Percentiles rank a stretch among this genome's conserved stretches.
Conservation (phyloP, 2,888 invertebrate species). For the Tetropium fuscum region DNA sequence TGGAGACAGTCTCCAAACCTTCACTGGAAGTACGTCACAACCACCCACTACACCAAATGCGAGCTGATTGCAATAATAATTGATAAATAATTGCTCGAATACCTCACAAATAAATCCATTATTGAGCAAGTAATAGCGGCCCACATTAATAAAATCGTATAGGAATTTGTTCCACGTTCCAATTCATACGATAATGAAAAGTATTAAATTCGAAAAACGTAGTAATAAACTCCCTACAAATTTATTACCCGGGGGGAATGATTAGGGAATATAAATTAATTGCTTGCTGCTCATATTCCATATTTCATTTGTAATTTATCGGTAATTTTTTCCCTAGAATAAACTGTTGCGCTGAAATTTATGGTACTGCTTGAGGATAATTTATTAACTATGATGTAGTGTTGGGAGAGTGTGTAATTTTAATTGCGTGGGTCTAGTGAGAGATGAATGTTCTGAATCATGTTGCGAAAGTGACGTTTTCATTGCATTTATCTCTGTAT, state of each 20-base stretch:
- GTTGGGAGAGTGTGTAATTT: constrained; percentile 8
- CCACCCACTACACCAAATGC: constrained; percentile 1
- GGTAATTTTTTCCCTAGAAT: constrained; percentile 25
- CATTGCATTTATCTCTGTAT: no score
- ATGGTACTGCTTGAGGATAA: constrained; percentile 26
- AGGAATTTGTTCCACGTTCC: no score
- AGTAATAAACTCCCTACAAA: constrained; percentile 22
- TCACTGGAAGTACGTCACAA: no score
- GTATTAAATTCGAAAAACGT: constrained; percentile 4
- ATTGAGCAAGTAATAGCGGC: background rate
- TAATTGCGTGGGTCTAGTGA: constrained; percentile 1
- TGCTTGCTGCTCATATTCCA: constrained; percentile 10
- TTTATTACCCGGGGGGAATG: constrained; percentile 21
- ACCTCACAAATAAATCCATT: constrained; percentile 4
- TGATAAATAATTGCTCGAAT: constrained; percentile 7
- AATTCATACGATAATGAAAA: background rate
- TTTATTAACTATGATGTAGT: constrained; percentile 11
- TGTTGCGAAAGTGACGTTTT: no score
- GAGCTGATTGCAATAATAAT: constrained; percentile 15
- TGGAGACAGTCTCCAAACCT: no score
- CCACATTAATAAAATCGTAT: background rate
- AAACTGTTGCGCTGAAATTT: constrained; percentile 30
- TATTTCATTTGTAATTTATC: constrained; percentile 32
- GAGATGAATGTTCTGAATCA: background rate
- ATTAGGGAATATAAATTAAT: constrained; percentile 30